Evolutionary conservation across 35 echinoderm and acorn worm species (phyloP), one percentile per base, ranked within the genome.

Genomic region (Chiridota heheva): DNA sequence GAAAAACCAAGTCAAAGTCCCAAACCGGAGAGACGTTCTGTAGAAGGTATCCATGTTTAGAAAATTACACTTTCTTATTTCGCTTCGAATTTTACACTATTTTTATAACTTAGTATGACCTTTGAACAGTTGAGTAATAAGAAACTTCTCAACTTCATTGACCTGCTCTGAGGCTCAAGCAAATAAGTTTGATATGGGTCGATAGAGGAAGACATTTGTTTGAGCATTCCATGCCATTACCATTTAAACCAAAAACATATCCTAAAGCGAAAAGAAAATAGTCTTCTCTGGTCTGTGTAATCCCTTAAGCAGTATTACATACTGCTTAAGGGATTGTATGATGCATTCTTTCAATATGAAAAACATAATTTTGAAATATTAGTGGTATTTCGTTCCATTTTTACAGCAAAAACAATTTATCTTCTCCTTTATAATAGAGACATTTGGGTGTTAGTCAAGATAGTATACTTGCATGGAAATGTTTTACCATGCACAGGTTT

Each of bases 11-110:
- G 55, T 24, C 61, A 32, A 46, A 27, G 28, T 7, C 4, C 44
- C 12, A 67, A 48, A 82, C 60, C 80, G 36, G 80, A 81, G 17
- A 44, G 43, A 63, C 58, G 78, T 83, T 36, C 20, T 5, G 33
- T 57, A 40, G 26, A 7, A 27, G 29, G 35, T 28, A 32, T 31
- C 33, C 72, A 39, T 31, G 27, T 65, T 51, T 7, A 20, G 46
- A 51, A 51, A 51, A 51, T 10, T 10, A 15, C 7, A 7, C 27
- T 8, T 8, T 8, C 28, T 13, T 7, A 8, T 8, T 63, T 63
- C 8, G 29, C 7, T 13, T 15, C 18, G 7, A 13, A 66, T 66
- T 1, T 66, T 66, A 24, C 5, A 40, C 40, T 12, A 7, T 36
- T 70, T 29, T 34, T 70, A 70, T 40, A 70, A 28, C 24, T 56